Percentiles rank a stretch among this genome's conserved stretches.
Conservation (phyloP, 2,113 vertebrate species). For the Notarius quadriscutis region DNA sequence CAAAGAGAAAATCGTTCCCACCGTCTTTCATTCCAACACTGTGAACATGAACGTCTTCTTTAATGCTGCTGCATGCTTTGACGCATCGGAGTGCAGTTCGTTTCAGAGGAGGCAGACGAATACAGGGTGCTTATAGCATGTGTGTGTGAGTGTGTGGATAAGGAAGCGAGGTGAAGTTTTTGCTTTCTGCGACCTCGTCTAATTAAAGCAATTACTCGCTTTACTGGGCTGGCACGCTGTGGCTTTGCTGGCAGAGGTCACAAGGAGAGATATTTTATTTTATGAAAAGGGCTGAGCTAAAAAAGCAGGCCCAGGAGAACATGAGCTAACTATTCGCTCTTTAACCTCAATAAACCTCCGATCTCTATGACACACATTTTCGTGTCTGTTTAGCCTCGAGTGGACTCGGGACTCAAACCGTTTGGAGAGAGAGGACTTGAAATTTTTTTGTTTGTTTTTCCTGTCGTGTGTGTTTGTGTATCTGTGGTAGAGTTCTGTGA, state of each 20-base stretch:
- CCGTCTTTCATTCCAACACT: not conserved
- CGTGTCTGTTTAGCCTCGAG: not conserved
- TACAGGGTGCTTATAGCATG: constrained; percentile 8
- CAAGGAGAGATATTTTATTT: constrained; percentile 46
- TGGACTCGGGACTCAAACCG: not conserved
- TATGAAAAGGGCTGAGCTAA: constrained; percentile 21
- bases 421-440: not conserved
- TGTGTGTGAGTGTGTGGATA: constrained; percentile 40
- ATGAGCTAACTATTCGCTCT: constrained; percentile 12
- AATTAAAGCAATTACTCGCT: constrained; percentile 61
- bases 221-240: constrained; percentile 53
- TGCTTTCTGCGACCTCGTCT: constrained; percentile 51
- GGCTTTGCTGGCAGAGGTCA: constrained; percentile 51
- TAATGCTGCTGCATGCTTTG: not conserved
- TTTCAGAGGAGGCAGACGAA: constrained; percentile 26
- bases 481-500: not conserved
- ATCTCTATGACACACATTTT: not conserved
- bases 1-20: not conserved
- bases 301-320: constrained; percentile 29
- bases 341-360: constrained; percentile 46
- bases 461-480: not conserved
- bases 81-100: not conserved
- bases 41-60: not conserved
- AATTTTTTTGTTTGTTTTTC: not conserved
- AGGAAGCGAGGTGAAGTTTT: constrained; percentile 56